Evolutionary conservation across 2,888 invertebrate species (phyloP).

Genomic region (Chorisops tibialis): DNA sequence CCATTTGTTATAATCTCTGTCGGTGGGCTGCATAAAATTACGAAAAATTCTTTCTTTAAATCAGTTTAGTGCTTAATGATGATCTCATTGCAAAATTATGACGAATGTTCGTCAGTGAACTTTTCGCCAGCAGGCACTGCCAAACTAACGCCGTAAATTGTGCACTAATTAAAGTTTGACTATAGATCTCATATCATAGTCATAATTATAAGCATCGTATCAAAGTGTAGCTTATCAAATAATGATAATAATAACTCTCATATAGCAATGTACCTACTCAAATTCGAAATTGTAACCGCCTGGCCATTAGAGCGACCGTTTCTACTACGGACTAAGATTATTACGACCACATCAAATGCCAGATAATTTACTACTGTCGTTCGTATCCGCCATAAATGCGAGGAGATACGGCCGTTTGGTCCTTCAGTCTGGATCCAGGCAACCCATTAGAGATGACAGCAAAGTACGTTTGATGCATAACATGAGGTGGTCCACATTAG

Average conservation of each 20-base stretch:
- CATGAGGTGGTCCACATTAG: conserved; percentile 11
- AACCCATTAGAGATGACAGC: neutral
- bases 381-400: neutral
- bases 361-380: conserved; percentile 13
- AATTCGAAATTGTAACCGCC: neutral
- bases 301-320: neutral
- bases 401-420: neutral
- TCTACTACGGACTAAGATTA: neutral
- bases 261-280: neutral
- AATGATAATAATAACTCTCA: too few species aligned
- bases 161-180: conserved; percentile 13
- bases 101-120: too few species aligned
- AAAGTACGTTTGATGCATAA: conserved; percentile 4
- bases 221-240: conserved; percentile 1
- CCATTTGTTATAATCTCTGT: too few species aligned
- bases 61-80: too few species aligned
- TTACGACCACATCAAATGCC: conserved; percentile 20
- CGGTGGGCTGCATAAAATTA: too few species aligned
- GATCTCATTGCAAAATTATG: too few species aligned
- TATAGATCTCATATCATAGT: neutral
- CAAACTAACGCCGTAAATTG: neutral
- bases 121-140: too few species aligned
- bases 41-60: too few species aligned
- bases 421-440: neutral
- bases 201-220: neutral